These are phyloP conservation scores for Yoshiicerus persimilis DNA, from an alignment of 1,140 invertebrate genomes.

Conservation along the genomic window DNA sequence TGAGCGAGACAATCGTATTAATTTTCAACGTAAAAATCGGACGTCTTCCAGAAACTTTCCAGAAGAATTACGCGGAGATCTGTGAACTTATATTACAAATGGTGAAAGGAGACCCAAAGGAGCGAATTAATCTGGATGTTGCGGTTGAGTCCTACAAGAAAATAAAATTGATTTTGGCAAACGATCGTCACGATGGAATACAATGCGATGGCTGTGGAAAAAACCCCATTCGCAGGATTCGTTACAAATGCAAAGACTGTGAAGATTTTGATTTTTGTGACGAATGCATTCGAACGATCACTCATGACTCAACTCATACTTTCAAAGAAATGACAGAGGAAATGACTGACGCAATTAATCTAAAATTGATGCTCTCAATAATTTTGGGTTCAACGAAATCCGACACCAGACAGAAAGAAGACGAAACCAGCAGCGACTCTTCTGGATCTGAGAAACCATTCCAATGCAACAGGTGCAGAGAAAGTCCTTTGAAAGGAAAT, in stretches of 20 bases:
- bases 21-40: background rate
- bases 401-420: no score
- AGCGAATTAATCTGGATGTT: background rate
- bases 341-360: no score
- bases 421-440: no score
- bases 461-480: no score
- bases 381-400: no score
- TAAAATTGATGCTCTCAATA: no score
- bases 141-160: background rate
- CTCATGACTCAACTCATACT: background rate
- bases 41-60: background rate
- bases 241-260: background rate
- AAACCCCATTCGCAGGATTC: background rate
- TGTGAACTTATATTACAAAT: background rate
- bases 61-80: background rate
- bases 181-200: background rate
- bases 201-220: background rate
- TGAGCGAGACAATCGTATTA: background rate
- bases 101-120: background rate
- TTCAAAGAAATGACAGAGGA: background rate
- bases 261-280: background rate
- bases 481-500: no score
- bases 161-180: background rate
- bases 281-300: background rate
- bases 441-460: no score